These are phyloP conservation scores for Bradypus variegatus DNA, from an alignment of 2,797 vertebrate species.

Conservation along the genomic window DNA sequence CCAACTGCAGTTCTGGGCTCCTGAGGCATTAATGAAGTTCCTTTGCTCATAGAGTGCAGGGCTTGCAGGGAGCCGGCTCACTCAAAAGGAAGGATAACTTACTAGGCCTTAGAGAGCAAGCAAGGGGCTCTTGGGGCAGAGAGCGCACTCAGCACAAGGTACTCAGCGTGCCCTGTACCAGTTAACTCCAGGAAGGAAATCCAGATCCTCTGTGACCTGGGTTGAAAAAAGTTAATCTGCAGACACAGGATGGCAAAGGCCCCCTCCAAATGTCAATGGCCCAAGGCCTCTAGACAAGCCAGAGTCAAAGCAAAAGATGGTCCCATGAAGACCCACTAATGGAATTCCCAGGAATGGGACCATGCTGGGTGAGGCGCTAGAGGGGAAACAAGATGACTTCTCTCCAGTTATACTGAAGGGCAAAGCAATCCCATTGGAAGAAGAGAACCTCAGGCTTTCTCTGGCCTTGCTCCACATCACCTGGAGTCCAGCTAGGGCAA, in stretches of 20 bases:
- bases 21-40: conserved; percentile 8
- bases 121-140: background rate
- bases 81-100: background rate
- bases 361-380: background rate
- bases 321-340: background rate
- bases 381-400: background rate
- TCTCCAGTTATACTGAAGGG: background rate
- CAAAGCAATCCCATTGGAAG: background rate
- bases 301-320: background rate
- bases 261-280: background rate
- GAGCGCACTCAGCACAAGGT: background rate
- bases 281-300: background rate
- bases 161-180: no score
- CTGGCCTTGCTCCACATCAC: background rate
- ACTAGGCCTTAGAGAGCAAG: background rate
- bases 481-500: background rate
- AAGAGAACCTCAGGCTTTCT: background rate
- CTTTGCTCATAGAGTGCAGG: background rate
- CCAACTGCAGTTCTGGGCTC: conserved; percentile 23
- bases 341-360: background rate
- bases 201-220: background rate
- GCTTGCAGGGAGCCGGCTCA: background rate
- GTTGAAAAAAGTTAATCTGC: background rate
- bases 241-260: background rate
- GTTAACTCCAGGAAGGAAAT: background rate